Evolutionary conservation across 2,797 vertebrate species (phyloP), one percentile per base, ranked within the genome.

Genomic region (Gastrophryne carolinensis): DNA sequence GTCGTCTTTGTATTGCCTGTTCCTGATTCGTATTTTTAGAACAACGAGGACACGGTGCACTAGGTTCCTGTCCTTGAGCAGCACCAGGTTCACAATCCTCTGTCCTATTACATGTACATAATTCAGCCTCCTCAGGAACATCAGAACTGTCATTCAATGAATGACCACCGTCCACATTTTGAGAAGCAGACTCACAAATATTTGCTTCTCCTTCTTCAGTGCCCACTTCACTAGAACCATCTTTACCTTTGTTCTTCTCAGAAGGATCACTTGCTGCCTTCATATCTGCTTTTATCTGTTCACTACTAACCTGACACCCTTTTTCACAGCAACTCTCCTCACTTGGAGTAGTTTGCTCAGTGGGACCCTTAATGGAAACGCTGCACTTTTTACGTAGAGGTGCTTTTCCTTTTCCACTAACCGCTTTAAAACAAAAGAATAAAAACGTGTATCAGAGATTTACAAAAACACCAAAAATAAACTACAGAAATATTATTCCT

Each of bases 221-320:
- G 37, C 47, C 52, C 34, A 19, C 64, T 52, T 78, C 75, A 37
- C 8, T 4, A 1, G 60, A 30, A 32, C 67, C 17, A 84, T 89
- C 88, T 84, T 89, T 86, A 83, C 56, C 80, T 84, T 88, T 90
- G 81, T 74, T 92, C 81, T 87, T 89, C 72, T 93, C 93, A 1
- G 89, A 88, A 82, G 83, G 89, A 81, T 99, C 97, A 12, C 88
- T 93, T 61, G 97, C 95, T 24, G 96, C 96, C 84, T 98, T 99
- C 93, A 98, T 98, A 84, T 99, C 97, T 3, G 97, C 97, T 84
- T 99, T 99, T 80, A 99, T 99, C 87, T 98, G 97, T 80, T 99
- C 97, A 23, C 97, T 99, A 82, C 93, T 98, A 83, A 98, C 97
- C 87, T 99, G 97, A 83, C 97, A 99, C 82, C 97, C 95, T 86